Percentiles rank a stretch among this genome's conserved stretches.
phyloP scores from a whole-genome alignment of 2,888 invertebrate species.

The Schrankia costaestrigalis region DNA sequence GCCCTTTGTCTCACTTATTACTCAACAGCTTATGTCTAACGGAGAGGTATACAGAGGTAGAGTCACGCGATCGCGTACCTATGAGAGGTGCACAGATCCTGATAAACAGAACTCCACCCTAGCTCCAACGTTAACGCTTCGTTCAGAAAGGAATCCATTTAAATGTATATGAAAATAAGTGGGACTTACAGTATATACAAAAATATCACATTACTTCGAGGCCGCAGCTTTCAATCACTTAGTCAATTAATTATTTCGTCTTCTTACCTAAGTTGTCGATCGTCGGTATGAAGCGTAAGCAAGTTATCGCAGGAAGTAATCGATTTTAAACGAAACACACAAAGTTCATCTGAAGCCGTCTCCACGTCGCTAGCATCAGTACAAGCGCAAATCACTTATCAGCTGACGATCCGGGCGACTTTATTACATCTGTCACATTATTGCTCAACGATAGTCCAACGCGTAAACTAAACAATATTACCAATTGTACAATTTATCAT shows the following conservation, averaged over 20 bases:
- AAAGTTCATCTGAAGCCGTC: conserved; percentile 23
- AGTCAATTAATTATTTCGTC: conserved; percentile 70
- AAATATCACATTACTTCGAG: conserved; percentile 81
- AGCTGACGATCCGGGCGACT: conserved; percentile 14
- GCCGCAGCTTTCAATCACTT: conserved; percentile 80
- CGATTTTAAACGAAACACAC: conserved; percentile 28
- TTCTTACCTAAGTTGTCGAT: conserved; percentile 69
- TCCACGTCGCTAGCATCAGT: conserved; percentile 30
- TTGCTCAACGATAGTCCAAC: conserved; percentile 29
- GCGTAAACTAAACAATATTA: conserved; percentile 30
- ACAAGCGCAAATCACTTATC: conserved; percentile 44
- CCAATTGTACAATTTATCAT: conserved; percentile 34
- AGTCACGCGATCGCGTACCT: conserved; percentile 35
- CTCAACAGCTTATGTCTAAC: conserved; percentile 21
- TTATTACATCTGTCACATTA: conserved; percentile 21
- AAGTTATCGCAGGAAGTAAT: conserved; percentile 58
- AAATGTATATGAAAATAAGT: conserved; percentile 80
- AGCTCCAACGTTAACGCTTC: conserved; percentile 64
- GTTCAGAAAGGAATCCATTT: conserved; percentile 75
- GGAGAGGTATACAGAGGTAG: conserved; percentile 18
- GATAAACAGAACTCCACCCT: conserved; percentile 47
- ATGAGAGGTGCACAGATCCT: conserved; percentile 41
- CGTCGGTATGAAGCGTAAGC: conserved; percentile 70
- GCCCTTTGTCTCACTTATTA: conserved; percentile 19
- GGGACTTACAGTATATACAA: conserved; percentile 81